phyloP scores from a whole-genome alignment of 2,113 vertebrate genomes.

The Fulmarus glacialis region DNA sequence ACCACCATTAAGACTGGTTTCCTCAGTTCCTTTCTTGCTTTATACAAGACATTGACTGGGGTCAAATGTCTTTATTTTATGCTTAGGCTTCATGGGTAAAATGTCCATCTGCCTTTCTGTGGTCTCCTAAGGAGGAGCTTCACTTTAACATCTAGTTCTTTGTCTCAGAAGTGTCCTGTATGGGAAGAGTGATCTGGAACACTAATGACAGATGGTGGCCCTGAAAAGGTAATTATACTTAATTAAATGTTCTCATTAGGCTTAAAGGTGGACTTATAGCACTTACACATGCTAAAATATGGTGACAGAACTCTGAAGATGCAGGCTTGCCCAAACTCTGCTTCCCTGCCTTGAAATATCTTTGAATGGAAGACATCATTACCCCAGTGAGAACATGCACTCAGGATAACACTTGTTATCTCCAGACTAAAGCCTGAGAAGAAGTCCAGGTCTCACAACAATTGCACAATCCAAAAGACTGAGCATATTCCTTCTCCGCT shows the following conservation, averaged over 20 bases:
- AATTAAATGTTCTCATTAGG: background rate
- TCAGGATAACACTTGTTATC: background rate
- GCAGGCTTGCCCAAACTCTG: background rate
- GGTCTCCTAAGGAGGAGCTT: background rate
- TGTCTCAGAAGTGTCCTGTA: background rate
- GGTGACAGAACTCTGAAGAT: background rate
- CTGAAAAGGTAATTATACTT: rapidly evolving
- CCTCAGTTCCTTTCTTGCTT: background rate
- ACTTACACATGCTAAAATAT: background rate
- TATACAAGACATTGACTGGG: background rate
- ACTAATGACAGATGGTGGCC: background rate
- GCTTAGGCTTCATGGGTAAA: background rate
- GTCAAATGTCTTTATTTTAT: background rate
- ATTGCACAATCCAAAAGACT: background rate
- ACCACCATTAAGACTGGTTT: background rate
- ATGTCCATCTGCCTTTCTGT: background rate
- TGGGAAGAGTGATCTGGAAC: background rate
- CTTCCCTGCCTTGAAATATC: background rate
- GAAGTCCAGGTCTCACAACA: background rate
- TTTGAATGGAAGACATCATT: background rate
- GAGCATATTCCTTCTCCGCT: background rate
- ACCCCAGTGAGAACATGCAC: background rate
- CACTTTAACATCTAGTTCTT: background rate
- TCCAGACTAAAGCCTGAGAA: background rate
- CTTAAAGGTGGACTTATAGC: background rate